phyloP scores from a whole-genome alignment of 2,888 invertebrate species.

The Atrina japonica region DNA sequence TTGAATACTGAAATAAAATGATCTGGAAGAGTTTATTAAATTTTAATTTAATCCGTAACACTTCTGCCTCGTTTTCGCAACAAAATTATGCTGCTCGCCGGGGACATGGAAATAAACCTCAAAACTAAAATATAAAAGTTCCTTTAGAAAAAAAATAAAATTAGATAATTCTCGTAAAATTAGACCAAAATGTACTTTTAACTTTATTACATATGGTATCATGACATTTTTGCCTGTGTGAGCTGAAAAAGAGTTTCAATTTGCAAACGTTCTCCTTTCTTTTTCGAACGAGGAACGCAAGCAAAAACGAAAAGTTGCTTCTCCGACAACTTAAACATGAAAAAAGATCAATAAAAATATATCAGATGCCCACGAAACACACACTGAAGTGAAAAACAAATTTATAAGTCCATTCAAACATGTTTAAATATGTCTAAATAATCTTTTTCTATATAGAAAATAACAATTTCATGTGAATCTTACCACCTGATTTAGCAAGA shows the following conservation, averaged over 20 bases:
- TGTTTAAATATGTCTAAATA: background rate
- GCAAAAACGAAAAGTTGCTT: conserved; percentile 37
- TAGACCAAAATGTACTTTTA: background rate
- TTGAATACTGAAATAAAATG: background rate
- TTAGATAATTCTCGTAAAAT: background rate
- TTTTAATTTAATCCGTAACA: background rate
- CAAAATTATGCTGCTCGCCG: conserved; percentile 26
- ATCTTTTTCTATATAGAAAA: conserved; percentile 5
- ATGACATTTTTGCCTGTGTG: no score
- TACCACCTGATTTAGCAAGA: conserved; percentile 20
- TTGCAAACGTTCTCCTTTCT: background rate
- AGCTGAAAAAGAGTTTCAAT: background rate
- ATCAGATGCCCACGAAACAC: background rate
- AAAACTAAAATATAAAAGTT: conserved; percentile 10
- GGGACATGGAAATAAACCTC: conserved; percentile 27
- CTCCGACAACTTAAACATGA: conserved; percentile 12
- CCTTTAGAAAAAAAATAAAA: background rate
- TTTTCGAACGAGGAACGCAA: conserved; percentile 29
- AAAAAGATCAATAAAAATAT: conserved; percentile 14
- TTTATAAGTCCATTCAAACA: conserved; percentile 3
- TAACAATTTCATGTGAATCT: conserved; percentile 3
- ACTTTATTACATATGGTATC: no score
- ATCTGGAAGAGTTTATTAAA: no score
- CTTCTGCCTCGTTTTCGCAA: conserved; percentile 34
- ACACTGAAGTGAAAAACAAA: conserved; percentile 22